These are phyloP conservation scores for Sylvilagus floridanus DNA, from an alignment of 2,797 vertebrate species.

Conservation along the genomic window DNA sequence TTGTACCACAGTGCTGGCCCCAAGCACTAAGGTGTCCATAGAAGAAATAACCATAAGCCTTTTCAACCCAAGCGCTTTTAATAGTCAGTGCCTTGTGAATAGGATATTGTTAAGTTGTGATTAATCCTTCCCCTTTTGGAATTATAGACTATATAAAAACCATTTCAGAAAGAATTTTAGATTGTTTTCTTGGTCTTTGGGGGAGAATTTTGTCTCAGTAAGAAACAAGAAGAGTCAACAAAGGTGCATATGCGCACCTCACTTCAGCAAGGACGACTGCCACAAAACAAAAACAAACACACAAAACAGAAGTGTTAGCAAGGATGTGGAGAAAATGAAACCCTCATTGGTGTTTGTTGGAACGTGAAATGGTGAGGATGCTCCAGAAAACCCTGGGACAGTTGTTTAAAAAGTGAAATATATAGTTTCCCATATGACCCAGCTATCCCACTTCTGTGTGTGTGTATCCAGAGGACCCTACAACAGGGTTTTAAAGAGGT, in stretches of 20 bases:
- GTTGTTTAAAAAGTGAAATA: neutral
- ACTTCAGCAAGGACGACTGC: neutral
- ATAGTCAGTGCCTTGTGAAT: neutral
- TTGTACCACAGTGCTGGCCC: too few species aligned
- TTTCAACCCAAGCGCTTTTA: neutral
- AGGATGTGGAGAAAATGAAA: neutral
- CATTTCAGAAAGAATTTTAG: constrained; percentile 43
- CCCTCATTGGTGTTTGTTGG: neutral
- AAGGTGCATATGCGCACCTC: neutral
- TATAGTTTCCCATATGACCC: neutral
- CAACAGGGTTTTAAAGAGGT: neutral
- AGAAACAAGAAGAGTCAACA: constrained; percentile 16
- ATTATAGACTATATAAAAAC: neutral
- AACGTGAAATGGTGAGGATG: neutral
- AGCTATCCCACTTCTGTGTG: neutral
- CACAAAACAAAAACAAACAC: neutral
- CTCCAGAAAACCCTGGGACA: neutral
- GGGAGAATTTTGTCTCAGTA: neutral
- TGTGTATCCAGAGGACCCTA: neutral
- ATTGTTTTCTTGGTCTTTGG: constrained; percentile 22
- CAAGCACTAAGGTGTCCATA: neutral
- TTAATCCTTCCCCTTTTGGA: constrained; percentile 34
- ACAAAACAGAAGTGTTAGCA: neutral
- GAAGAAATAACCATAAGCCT: neutral
- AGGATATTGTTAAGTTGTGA: constrained; percentile 33